These are phyloP conservation scores for Callitettix versicolor DNA, from an alignment of 1,140 invertebrate species.

Conservation along the genomic window DNA sequence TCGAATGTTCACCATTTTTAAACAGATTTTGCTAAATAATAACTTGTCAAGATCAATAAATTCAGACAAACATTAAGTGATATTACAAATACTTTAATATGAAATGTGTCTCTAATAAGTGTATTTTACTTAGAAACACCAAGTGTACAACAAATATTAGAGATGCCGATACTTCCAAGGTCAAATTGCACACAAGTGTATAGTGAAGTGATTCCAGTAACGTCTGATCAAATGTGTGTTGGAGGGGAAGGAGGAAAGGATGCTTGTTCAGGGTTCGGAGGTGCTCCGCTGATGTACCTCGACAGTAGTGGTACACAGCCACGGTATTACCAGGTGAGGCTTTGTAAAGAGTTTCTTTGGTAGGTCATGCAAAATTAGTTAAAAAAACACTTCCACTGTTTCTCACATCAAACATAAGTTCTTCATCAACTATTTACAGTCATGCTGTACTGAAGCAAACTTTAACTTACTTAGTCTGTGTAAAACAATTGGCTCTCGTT, in stretches of 20 bases:
- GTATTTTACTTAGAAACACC: conserved; percentile 15
- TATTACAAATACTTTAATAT: no score
- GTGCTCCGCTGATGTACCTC: conserved; percentile 48
- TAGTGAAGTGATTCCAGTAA: conserved; percentile 40
- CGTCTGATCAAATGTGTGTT: conserved; percentile 50
- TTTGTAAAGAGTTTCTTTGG: no score
- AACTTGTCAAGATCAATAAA: no score
- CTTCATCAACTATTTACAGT: no score
- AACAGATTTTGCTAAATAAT: no score
- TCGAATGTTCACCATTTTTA: no score
- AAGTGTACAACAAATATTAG: conserved; percentile 36
- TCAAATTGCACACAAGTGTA: conserved; percentile 42
- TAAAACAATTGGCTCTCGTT: no score
- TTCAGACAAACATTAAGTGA: no score
- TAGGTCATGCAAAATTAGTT: background rate
- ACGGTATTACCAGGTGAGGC: conserved; percentile 44
- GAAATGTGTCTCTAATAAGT: no score
- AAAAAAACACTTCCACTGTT: background rate
- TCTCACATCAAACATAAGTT: no score
- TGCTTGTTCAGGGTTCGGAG: conserved; percentile 58
- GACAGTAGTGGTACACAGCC: conserved; percentile 13
- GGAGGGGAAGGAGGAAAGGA: conserved; percentile 51
- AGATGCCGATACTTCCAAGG: conserved; percentile 41
- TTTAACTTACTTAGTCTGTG: no score
- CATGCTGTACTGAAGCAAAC: no score